A percentile compares a stretch with the other conserved stretches of the same genome.
phyloP scores from a whole-genome alignment of 2,888 invertebrate species.

The Encarsia formosa region DNA sequence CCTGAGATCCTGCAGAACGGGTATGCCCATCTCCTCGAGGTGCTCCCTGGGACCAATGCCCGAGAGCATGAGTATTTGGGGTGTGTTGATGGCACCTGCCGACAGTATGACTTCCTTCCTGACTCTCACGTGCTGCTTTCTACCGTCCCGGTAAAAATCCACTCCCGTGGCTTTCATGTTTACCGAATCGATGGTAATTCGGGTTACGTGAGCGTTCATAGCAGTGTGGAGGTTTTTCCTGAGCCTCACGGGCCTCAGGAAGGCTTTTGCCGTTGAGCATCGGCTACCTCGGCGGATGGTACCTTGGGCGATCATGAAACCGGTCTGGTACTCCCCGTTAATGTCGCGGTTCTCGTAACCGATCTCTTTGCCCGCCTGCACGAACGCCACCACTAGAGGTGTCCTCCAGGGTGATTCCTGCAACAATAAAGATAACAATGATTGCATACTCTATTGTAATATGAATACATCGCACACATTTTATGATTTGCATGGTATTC shows the following conservation, averaged over 20 bases:
- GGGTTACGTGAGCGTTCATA: slow-evolving; percentile 74
- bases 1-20: slow-evolving; percentile 68
- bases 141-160: slow-evolving; percentile 72
- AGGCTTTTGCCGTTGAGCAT: slow-evolving; percentile 86
- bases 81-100: slow-evolving; percentile 87
- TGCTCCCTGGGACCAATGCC: slow-evolving; percentile 76
- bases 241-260: slow-evolving; percentile 71
- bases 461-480: too few relatives aligned
- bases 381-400: slow-evolving; percentile 76
- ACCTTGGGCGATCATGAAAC: slow-evolving; percentile 79
- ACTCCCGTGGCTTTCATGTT: slow-evolving; percentile 76
- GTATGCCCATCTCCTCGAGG: slow-evolving; percentile 66
- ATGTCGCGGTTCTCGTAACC: slow-evolving; percentile 81
- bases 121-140: slow-evolving; percentile 66
- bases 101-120: slow-evolving; percentile 81
- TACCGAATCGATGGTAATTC: slow-evolving; percentile 68
- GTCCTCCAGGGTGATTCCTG: slow-evolving; percentile 81
- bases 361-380: slow-evolving; percentile 75
- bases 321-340: slow-evolving; percentile 75
- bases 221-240: slow-evolving; percentile 78
- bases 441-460: not conserved
- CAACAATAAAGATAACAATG: not conserved
- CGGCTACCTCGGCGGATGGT: slow-evolving; percentile 71
- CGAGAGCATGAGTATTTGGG: slow-evolving; percentile 87
- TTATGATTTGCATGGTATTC: too few relatives aligned